Evolutionary conservation across 2,113 vertebrate species (phyloP).

Genomic region (Hemiprocne comata): DNA sequence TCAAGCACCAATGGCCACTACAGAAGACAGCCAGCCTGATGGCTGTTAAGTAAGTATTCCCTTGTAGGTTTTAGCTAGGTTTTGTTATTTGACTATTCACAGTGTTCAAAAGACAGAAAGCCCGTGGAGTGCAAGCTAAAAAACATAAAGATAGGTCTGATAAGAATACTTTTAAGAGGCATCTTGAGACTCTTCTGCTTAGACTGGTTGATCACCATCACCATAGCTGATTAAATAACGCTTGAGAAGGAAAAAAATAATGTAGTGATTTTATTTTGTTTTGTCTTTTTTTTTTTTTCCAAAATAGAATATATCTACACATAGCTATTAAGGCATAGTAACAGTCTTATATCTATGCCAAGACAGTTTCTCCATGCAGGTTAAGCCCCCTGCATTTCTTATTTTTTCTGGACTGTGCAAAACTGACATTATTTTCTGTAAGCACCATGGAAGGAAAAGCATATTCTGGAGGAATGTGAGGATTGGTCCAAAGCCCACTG

Average conservation of each 20-base stretch:
- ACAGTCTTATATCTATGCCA: neutral
- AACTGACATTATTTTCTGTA: neutral
- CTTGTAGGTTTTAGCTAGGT: neutral
- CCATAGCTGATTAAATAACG: neutral
- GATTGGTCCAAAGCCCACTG: slow-evolving; percentile 14
- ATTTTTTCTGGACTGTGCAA: neutral
- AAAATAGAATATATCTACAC: neutral
- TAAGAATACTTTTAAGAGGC: neutral
- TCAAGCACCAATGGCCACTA: neutral
- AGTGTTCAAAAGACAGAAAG: neutral
- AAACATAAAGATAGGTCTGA: neutral
- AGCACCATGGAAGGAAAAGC: neutral
- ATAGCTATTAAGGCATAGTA: neutral
- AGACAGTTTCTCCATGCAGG: neutral
- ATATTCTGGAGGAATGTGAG: slow-evolving; percentile 1
- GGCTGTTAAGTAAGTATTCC: neutral
- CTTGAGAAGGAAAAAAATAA: neutral
- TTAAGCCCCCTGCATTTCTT: neutral
- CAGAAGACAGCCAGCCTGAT: neutral
- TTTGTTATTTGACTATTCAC: neutral
- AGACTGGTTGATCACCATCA: neutral
- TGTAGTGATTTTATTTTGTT: neutral
- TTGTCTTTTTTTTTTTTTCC: too few species aligned
- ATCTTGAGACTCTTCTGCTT: neutral
- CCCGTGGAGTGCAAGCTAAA: neutral